Evolutionary conservation across 2,888 invertebrate species (phyloP).

Genomic region (Tenthredo mesomela): DNA sequence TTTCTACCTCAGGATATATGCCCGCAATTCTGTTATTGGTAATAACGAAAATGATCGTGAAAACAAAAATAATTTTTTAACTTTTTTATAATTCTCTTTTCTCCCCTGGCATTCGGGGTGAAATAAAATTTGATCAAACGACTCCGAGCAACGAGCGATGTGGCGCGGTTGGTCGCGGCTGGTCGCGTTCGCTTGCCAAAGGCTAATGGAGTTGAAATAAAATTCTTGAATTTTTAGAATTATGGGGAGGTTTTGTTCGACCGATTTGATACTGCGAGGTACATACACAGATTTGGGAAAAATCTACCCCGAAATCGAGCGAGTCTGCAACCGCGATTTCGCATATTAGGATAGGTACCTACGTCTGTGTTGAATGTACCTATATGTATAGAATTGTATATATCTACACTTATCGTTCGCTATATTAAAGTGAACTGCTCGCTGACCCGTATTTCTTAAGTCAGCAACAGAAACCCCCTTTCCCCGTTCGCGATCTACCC

Average conservation of each 20-base stretch:
- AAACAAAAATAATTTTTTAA: not conserved
- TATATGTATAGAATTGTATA: not conserved
- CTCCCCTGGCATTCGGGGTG: not conserved
- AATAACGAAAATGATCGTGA: not conserved
- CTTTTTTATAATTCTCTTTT: not conserved
- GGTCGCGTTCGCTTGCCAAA: not conserved
- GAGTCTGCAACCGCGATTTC: not conserved
- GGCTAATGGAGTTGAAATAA: conserved; percentile 30
- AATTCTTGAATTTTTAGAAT: conserved; percentile 33
- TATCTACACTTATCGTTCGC: conserved; percentile 13
- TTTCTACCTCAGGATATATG: not conserved
- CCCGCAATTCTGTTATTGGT: not conserved
- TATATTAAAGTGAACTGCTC: conserved; percentile 40
- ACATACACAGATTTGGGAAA: not conserved
- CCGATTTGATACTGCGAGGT: not conserved
- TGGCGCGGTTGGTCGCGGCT: not conserved
- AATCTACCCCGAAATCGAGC: not conserved
- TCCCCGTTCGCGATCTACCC: not conserved
- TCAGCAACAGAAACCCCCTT: conserved; percentile 47
- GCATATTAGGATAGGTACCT: not conserved
- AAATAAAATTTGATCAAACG: conserved; percentile 13
- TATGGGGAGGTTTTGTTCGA: not conserved
- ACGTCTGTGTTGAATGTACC: not conserved
- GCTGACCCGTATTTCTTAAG: conserved; percentile 52
- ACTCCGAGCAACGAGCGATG: not conserved